A percentile compares a stretch with the other conserved stretches of the same genome.
Evolutionary conservation across 2,797 vertebrate genomes (phyloP).

Genomic region (Leuciscus waleckii): DNA sequence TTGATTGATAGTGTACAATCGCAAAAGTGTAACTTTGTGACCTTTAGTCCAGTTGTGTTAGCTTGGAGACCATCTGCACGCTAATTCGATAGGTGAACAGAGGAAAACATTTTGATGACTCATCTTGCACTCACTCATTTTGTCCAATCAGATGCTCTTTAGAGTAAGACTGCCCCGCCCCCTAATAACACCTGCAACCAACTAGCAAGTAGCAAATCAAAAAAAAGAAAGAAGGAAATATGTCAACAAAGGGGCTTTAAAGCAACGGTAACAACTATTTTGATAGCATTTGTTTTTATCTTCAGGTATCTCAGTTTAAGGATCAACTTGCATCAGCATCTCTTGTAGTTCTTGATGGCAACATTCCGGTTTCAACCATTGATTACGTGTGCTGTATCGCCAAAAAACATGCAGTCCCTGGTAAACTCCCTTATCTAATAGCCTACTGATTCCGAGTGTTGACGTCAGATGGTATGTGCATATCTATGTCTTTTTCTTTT

Average conservation of each 20-base stretch:
- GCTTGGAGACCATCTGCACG: background rate
- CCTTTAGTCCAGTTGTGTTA: background rate
- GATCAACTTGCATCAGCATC: constrained; percentile 79
- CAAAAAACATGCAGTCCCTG: constrained; percentile 77
- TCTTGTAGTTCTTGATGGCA: constrained; percentile 88
- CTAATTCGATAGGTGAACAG: background rate
- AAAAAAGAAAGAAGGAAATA: background rate
- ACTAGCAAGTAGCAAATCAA: background rate
- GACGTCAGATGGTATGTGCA: background rate
- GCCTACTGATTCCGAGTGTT: background rate
- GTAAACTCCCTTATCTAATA: constrained; percentile 67
- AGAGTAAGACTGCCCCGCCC: background rate
- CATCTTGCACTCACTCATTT: background rate
- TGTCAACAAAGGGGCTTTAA: background rate
- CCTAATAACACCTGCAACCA: background rate
- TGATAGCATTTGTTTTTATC: background rate
- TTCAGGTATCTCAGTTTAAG: constrained; percentile 87
- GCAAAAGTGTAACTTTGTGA: background rate
- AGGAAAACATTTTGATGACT: background rate
- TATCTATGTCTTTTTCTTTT: background rate
- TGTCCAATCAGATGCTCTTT: background rate
- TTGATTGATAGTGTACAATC: background rate
- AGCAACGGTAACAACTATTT: background rate
- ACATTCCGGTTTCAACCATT: constrained; percentile 86
- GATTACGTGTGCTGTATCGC: constrained; percentile 85